Evolutionary conservation across 2,888 invertebrate genomes (phyloP).

Genomic region (Chaitophorus viminalis): DNA sequence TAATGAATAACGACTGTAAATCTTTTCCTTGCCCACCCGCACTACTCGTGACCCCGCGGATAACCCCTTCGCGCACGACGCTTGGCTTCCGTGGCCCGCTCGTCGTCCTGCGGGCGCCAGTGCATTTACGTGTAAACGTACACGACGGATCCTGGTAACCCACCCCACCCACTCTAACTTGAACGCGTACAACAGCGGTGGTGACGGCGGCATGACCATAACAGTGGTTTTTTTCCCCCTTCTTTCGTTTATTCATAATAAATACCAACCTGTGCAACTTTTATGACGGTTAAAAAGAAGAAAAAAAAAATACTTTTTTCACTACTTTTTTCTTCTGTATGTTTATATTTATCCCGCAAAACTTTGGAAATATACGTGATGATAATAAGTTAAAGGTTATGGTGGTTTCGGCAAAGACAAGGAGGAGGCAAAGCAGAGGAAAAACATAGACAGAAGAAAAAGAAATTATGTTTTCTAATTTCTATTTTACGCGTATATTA

Average conservation of each 20-base stretch:
- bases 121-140: not conserved
- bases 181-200: not conserved
- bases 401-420: not conserved
- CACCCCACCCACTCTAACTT: too few relatives aligned
- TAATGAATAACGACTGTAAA: slow-evolving; percentile 61
- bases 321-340: not conserved
- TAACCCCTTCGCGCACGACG: not conserved
- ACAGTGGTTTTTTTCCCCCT: slow-evolving; percentile 21
- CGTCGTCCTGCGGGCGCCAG: not conserved
- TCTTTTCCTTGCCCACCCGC: slow-evolving; percentile 21
- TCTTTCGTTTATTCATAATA: not conserved
- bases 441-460: not conserved
- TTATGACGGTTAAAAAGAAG: slow-evolving; percentile 14
- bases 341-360: not conserved
- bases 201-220: not conserved
- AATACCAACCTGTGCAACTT: slow-evolving; percentile 53
- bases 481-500: not conserved
- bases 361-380: slow-evolving; percentile 51
- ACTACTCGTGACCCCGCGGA: too few relatives aligned
- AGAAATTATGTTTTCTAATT: slow-evolving; percentile 31
- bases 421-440: not conserved
- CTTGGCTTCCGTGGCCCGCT: too few relatives aligned
- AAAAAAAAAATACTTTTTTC: slow-evolving; percentile 29
- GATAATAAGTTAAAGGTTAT: slow-evolving; percentile 39
- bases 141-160: not conserved